Percentiles rank a stretch among this genome's conserved stretches.
phyloP scores from a whole-genome alignment of 53 echinoderm and acorn worm species.

The Crossaster papposus region DNA sequence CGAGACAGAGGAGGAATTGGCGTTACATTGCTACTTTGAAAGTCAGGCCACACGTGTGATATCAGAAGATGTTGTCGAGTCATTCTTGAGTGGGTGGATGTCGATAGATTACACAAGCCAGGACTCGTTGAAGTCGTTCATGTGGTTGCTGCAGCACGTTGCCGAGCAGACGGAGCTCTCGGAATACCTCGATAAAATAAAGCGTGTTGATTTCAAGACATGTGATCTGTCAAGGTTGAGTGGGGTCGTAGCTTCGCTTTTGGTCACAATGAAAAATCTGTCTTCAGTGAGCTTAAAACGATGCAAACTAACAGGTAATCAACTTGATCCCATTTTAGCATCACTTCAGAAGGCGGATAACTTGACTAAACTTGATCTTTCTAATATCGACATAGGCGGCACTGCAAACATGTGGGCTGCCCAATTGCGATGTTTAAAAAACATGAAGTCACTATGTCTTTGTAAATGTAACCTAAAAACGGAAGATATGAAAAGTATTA shows the following conservation, averaged over 20 bases:
- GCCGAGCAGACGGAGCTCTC: background rate
- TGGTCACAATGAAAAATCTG: background rate
- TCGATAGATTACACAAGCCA: background rate
- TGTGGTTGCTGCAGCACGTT: background rate
- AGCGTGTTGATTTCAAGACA: background rate
- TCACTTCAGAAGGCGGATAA: background rate
- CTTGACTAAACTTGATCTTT: background rate
- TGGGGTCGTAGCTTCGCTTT: background rate
- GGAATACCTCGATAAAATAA: background rate
- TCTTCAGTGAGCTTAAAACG: background rate
- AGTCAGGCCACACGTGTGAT: background rate
- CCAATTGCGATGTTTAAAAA: too few species aligned
- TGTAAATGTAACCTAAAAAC: too few species aligned
- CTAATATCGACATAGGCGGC: too few species aligned
- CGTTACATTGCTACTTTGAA: conserved; percentile 27
- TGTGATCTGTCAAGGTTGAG: background rate
- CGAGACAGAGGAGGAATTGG: background rate
- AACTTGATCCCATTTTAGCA: background rate
- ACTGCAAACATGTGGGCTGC: too few species aligned
- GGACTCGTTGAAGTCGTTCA: background rate
- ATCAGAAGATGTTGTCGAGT: background rate
- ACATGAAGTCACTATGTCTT: too few species aligned
- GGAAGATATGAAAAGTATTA: too few species aligned
- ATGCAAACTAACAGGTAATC: background rate
- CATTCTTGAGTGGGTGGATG: background rate